Conservation (phyloP, 2,888 invertebrate species). For the Caenorhabditis sp. region DNA sequence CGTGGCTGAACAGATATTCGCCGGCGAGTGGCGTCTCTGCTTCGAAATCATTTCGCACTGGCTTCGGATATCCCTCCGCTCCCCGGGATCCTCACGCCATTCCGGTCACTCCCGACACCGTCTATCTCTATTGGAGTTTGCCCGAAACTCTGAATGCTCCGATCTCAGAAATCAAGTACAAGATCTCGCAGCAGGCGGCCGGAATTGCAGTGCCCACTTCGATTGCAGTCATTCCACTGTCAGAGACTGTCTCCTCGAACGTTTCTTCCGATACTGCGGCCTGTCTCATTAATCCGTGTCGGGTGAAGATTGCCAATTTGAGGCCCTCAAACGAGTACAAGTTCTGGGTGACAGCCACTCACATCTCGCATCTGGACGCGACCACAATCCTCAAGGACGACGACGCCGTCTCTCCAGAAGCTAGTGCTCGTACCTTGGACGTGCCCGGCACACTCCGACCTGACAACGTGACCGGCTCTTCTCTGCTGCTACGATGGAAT, state of each 20-base stretch:
- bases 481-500: slow-evolving; percentile 73
- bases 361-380: slow-evolving; percentile 71
- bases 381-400: slow-evolving; percentile 73
- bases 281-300: slow-evolving; percentile 74
- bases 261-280: slow-evolving; percentile 69
- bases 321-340: slow-evolving; percentile 76
- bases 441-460: slow-evolving; percentile 76
- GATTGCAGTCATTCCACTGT: slow-evolving; percentile 70
- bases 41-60: slow-evolving; percentile 70
- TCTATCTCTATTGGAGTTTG: slow-evolving; percentile 74
- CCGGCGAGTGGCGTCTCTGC: slow-evolving; percentile 69
- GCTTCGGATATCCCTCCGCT: slow-evolving; percentile 68
- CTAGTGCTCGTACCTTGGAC: slow-evolving; percentile 72
- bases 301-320: slow-evolving; percentile 75
- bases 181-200: slow-evolving; percentile 65
- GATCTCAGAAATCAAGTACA: slow-evolving; percentile 75
- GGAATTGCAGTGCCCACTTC: slow-evolving; percentile 71
- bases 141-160: slow-evolving; percentile 77
- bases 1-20: slow-evolving; percentile 77
- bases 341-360: slow-evolving; percentile 78
- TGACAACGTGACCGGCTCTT: slow-evolving; percentile 76
- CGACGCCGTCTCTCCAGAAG: slow-evolving; percentile 74
- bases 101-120: slow-evolving; percentile 76
- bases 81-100: slow-evolving; percentile 67
- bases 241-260: slow-evolving; percentile 53